Conservation (phyloP, 2,888 invertebrate species). For the Neoitamus cyanurus region DNA sequence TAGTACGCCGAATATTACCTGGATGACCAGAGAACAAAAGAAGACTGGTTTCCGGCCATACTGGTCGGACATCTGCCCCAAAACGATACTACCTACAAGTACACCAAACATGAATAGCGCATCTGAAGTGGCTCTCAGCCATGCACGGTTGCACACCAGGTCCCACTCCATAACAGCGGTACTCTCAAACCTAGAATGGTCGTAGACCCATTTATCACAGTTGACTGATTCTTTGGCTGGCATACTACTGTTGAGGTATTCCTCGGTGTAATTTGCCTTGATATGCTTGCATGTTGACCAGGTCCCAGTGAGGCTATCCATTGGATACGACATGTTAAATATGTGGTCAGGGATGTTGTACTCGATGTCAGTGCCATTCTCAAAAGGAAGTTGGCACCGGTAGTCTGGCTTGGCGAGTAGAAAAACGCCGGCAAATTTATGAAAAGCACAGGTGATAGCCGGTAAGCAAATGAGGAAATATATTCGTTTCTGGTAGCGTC, state of each 20-base stretch:
- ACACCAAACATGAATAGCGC: background rate
- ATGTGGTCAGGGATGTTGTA: constrained; percentile 65
- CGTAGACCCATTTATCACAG: constrained; percentile 73
- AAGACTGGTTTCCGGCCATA: constrained; percentile 73
- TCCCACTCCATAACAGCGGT: constrained; percentile 67
- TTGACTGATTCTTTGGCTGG: constrained; percentile 58
- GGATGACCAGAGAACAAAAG: constrained; percentile 76
- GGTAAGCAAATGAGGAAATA: constrained; percentile 77
- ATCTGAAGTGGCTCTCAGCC: background rate
- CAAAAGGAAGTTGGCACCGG: constrained; percentile 73
- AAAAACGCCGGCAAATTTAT: constrained; percentile 79
- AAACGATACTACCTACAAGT: background rate
- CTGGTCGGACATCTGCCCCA: background rate
- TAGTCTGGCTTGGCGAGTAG: constrained; percentile 74
- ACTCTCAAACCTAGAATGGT: constrained; percentile 70
- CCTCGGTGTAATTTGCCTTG: constrained; percentile 64
- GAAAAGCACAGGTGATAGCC: constrained; percentile 78
- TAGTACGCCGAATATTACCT: constrained; percentile 75
- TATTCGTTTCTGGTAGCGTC: constrained; percentile 75
- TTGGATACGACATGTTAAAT: constrained; percentile 69
- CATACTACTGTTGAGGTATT: constrained; percentile 59
- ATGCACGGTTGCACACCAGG: background rate
- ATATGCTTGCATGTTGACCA: constrained; percentile 70
- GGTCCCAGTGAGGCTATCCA: constrained; percentile 66
- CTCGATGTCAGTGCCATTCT: constrained; percentile 61